Conservation (phyloP, 2,888 invertebrate genomes). For the Deilephila porcellus region DNA sequence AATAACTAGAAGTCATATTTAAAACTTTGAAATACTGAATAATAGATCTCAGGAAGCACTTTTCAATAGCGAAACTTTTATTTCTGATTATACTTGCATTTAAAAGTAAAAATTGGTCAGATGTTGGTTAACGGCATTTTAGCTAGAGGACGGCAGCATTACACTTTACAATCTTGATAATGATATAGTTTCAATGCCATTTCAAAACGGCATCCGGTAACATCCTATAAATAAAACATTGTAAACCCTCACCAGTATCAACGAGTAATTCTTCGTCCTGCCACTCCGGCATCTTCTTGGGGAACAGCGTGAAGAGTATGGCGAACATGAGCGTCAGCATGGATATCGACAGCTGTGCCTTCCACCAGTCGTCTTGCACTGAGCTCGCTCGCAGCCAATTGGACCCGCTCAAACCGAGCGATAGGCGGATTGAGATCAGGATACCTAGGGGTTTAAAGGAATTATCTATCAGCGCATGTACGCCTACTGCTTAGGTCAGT, state of each 20-base stretch:
- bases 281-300: constrained; percentile 53
- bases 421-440: constrained; percentile 73
- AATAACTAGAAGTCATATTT: too few species aligned
- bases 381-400: constrained; percentile 65
- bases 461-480: too few species aligned
- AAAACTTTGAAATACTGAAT: too few species aligned
- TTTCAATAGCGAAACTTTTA: too few species aligned
- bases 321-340: constrained; percentile 73
- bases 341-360: constrained; percentile 67
- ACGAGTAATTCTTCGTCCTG: constrained; percentile 40
- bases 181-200: too few species aligned
- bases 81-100: too few species aligned
- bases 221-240: background rate
- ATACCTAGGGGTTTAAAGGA: constrained; percentile 56
- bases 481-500: too few species aligned
- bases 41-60: too few species aligned
- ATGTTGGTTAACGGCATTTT: too few species aligned
- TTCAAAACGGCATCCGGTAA: background rate
- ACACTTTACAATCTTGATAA: too few species aligned
- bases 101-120: too few species aligned
- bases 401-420: constrained; percentile 66
- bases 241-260: constrained; percentile 42
- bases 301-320: constrained; percentile 69
- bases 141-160: too few species aligned
- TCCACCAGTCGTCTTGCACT: constrained; percentile 68